Percentiles rank a stretch among this genome's conserved stretches.
Evolutionary conservation across 2,888 invertebrate species (phyloP).

Genomic region (Petrophora chlorosata): DNA sequence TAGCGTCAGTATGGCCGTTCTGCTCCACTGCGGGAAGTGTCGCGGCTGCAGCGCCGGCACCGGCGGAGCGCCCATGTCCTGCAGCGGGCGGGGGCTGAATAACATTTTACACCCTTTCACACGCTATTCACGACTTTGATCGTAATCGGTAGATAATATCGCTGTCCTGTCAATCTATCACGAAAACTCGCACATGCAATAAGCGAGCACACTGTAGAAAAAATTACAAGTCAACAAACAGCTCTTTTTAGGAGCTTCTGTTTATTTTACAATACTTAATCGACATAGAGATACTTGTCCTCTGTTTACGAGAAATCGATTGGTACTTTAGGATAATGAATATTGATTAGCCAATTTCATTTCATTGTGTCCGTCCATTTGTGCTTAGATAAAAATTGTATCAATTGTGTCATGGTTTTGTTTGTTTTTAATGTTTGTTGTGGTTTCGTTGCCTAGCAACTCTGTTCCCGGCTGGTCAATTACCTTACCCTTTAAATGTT

Average conservation of each 20-base stretch:
- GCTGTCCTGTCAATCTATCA: slow-evolving; percentile 11
- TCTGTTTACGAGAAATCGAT: too few relatives aligned
- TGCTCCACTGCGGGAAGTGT: slow-evolving; percentile 68
- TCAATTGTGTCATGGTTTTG: too few relatives aligned
- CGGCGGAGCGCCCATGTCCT: slow-evolving; percentile 59
- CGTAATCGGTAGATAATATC: slow-evolving; percentile 13
- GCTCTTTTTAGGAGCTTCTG: too few relatives aligned
- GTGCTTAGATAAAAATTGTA: too few relatives aligned
- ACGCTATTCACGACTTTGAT: slow-evolving; percentile 32
- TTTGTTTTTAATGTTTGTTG: too few relatives aligned
- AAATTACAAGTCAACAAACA: too few relatives aligned
- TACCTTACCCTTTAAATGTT: too few relatives aligned
- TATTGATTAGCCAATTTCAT: neutral
- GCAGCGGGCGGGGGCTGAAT: slow-evolving; percentile 47
- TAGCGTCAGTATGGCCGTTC: slow-evolving; percentile 62
- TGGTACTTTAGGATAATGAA: too few relatives aligned
- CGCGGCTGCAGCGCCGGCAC: slow-evolving; percentile 42
- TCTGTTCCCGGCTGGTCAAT: too few relatives aligned
- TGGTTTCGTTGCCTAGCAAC: slow-evolving; percentile 33
- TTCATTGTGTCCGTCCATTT: too few relatives aligned
- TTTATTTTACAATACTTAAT: too few relatives aligned
- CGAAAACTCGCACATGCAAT: slow-evolving; percentile 6
- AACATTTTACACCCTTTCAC: slow-evolving; percentile 47
- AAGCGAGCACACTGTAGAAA: slow-evolving; percentile 1
- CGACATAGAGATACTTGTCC: too few relatives aligned